Percentiles rank a stretch among this genome's conserved stretches.
phyloP scores from a whole-genome alignment of 2,888 invertebrate species.

The Noctua janthe region DNA sequence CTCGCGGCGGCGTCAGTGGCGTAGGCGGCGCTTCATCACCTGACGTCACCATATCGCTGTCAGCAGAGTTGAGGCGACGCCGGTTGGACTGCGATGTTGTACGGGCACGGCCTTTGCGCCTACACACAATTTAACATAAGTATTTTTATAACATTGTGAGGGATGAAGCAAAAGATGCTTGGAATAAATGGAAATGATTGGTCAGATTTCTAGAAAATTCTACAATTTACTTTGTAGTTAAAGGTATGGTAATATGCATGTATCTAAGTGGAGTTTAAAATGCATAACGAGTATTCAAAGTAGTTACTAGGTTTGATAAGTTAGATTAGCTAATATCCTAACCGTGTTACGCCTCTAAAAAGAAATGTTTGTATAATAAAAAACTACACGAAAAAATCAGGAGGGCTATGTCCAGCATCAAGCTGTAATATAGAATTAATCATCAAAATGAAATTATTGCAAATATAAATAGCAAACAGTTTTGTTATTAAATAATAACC shows the following conservation, averaged over 20 bases:
- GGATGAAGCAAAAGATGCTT: not conserved
- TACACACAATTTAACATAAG: slow-evolving; percentile 62
- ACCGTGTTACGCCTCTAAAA: not conserved
- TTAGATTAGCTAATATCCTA: not conserved
- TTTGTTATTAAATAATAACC: slow-evolving; percentile 3
- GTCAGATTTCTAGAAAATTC: slow-evolving; percentile 9
- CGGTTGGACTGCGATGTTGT: slow-evolving; percentile 91
- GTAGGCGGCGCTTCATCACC: slow-evolving; percentile 92
- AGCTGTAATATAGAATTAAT: not conserved
- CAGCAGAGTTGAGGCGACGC: slow-evolving; percentile 94
- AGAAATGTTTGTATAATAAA: not conserved
- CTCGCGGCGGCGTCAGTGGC: slow-evolving; percentile 84
- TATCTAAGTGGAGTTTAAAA: slow-evolving; percentile 16
- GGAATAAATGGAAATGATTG: not conserved
- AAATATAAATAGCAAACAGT: slow-evolving; percentile 5
- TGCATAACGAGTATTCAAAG: slow-evolving; percentile 11
- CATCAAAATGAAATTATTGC: slow-evolving; percentile 12
- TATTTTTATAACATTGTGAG: slow-evolving; percentile 6
- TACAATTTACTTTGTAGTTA: slow-evolving; percentile 5
- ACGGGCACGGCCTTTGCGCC: slow-evolving; percentile 92
- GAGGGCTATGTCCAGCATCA: slow-evolving; percentile 26
- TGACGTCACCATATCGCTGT: slow-evolving; percentile 94
- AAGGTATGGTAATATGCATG: not conserved
- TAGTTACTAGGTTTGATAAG: not conserved
- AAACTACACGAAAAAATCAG: slow-evolving; percentile 1